A percentile compares a stretch with the other conserved stretches of the same genome.
Conservation (phyloP, 1,140 invertebrate species). For the Augochlora pura region DNA sequence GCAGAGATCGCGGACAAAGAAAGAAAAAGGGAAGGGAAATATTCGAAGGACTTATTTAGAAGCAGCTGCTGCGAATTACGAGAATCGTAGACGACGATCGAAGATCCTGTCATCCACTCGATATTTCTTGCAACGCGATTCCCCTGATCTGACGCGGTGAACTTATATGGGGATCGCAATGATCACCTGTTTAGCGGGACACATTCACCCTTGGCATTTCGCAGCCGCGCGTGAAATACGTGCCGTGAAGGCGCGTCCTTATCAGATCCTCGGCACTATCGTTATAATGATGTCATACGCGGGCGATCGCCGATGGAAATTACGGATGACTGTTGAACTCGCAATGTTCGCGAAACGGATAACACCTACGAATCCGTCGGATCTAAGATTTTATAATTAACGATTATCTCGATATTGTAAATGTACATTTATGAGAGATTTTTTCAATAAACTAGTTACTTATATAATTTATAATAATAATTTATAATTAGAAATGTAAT, state of each 20-base stretch:
- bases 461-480: too few species aligned
- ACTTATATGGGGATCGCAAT: neutral
- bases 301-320: neutral
- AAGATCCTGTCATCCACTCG: constrained; percentile 1
- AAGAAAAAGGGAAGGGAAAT: neutral
- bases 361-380: too few species aligned
- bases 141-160: neutral
- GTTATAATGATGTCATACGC: neutral
- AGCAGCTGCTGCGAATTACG: neutral
- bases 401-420: too few species aligned
- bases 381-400: too few species aligned
- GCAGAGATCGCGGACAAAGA: too few species aligned
- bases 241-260: constrained; percentile 20
- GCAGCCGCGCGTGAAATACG: neutral
- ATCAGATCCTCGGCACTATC: constrained; percentile 20
- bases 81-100: neutral
- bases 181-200: constrained; percentile 30
- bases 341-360: too few species aligned
- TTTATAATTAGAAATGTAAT: too few species aligned
- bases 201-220: constrained; percentile 14
- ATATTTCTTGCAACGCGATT: constrained; percentile 1
- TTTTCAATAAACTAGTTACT: too few species aligned
- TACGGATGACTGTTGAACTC: neutral
- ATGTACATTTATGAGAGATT: too few species aligned
- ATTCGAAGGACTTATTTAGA: constrained; percentile 4